Conservation (phyloP, 2,113 vertebrate species). For the Percina caprodes region DNA sequence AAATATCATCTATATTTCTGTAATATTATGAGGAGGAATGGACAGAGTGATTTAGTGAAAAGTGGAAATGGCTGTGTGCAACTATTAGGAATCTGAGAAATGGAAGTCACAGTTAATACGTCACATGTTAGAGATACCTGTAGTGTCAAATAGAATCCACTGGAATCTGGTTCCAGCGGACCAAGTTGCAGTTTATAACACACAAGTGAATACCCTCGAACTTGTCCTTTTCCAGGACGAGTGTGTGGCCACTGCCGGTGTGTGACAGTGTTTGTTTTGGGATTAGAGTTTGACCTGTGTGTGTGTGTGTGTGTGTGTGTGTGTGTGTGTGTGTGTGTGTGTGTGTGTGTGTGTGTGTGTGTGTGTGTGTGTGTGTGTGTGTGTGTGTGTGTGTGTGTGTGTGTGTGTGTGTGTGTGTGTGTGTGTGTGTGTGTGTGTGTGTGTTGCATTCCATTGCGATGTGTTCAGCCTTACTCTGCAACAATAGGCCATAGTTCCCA, state of each 20-base stretch:
- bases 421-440: conserved; percentile 8
- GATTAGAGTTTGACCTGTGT: conserved; percentile 53
- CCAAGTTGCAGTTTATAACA: not conserved
- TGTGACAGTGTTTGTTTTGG: conserved; percentile 64
- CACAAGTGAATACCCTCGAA: not conserved
- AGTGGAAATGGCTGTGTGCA: not conserved
- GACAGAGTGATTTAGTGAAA: no score
- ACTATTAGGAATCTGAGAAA: conserved; percentile 20
- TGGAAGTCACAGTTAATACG: conserved; percentile 2
- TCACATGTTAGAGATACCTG: not conserved
- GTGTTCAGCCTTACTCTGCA: conserved; percentile 63
- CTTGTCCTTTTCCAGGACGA: not conserved
- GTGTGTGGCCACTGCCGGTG: conserved; percentile 48
- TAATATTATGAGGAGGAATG: not conserved
- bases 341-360: conserved; percentile 9
- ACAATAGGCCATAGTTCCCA: conserved; percentile 78
- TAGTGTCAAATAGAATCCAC: not conserved
- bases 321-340: conserved; percentile 15
- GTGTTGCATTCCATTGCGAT: conserved; percentile 75
- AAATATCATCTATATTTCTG: not conserved
- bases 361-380: not conserved
- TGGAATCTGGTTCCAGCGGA: not conserved
- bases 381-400: conserved; percentile 1
- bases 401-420: conserved; percentile 12
- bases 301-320: conserved; percentile 29